Percentiles rank a stretch among this genome's conserved stretches.
These are phyloP conservation scores for Strix uralensis DNA, from an alignment of 2,113 vertebrate genomes.

Conservation along the genomic window DNA sequence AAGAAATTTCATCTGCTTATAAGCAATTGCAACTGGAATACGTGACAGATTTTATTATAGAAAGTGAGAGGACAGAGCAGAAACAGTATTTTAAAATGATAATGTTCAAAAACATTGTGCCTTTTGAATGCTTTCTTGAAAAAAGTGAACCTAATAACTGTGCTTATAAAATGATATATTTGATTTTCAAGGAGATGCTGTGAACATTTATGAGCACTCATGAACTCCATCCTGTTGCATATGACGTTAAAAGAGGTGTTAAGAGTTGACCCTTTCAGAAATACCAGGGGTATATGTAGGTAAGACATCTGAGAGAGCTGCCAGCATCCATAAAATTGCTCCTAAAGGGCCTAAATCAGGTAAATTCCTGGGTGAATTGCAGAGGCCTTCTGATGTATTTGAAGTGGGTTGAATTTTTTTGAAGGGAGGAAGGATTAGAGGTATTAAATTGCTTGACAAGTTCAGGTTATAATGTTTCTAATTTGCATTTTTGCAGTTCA, in stretches of 20 bases:
- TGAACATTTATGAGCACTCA: neutral
- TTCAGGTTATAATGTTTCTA: neutral
- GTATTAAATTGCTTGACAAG: neutral
- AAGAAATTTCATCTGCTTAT: neutral
- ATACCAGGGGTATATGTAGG: neutral
- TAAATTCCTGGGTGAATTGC: neutral
- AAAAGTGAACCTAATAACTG: neutral
- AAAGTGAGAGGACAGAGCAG: neutral
- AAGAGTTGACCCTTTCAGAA: neutral
- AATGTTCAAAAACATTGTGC: neutral
- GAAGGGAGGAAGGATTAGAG: neutral
- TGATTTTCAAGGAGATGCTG: neutral
- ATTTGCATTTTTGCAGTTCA: neutral
- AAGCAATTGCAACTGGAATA: neutral
- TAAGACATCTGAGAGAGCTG: neutral
- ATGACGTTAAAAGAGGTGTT: accelerated
- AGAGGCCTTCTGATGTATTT: neutral
- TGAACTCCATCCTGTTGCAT: accelerated
- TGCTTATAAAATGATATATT: neutral
- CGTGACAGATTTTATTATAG: neutral
- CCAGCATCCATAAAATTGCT: neutral
- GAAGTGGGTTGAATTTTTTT: neutral
- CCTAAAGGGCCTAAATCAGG: neutral
- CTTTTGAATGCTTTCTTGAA: neutral
- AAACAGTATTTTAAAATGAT: neutral